Conservation (phyloP, 35 echinoderm and acorn worm genomes). For the Lytechinus variegatus region DNA sequence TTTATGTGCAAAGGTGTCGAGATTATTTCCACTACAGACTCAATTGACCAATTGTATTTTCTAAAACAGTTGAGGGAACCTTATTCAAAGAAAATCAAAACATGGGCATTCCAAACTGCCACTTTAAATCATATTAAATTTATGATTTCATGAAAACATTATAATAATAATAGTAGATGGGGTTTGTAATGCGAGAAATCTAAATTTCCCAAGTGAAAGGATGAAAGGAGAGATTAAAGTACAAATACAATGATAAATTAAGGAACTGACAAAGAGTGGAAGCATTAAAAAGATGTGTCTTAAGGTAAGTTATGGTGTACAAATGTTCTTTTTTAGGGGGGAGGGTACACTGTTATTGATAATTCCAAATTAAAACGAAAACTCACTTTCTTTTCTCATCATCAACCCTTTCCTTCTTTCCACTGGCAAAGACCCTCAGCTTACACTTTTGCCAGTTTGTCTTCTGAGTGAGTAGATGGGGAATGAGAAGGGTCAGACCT, state of each 20-base stretch:
- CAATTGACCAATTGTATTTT: neutral
- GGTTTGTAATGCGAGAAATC: too few relatives aligned
- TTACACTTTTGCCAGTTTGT: slow-evolving; percentile 92
- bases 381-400: slow-evolving; percentile 76
- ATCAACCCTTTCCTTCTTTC: slow-evolving; percentile 78
- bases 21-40: neutral
- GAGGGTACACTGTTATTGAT: too few relatives aligned
- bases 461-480: slow-evolving; percentile 82
- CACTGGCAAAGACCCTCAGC: slow-evolving; percentile 85
- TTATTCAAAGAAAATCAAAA: neutral
- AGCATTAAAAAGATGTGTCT: too few relatives aligned
- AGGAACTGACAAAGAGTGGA: too few relatives aligned
- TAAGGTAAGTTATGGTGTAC: too few relatives aligned
- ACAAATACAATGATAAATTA: too few relatives aligned
- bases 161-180: too few relatives aligned
- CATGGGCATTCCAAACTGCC: neutral
- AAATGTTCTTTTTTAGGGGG: too few relatives aligned
- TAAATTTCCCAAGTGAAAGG: too few relatives aligned
- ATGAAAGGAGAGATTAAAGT: too few relatives aligned
- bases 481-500: slow-evolving; percentile 93
- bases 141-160: too few relatives aligned
- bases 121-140: too few relatives aligned
- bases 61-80: neutral
- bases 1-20: neutral
- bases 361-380: neutral